Evolutionary conservation across 53 echinoderm and acorn worm species (phyloP).

Genomic region (Crossaster papposus): DNA sequence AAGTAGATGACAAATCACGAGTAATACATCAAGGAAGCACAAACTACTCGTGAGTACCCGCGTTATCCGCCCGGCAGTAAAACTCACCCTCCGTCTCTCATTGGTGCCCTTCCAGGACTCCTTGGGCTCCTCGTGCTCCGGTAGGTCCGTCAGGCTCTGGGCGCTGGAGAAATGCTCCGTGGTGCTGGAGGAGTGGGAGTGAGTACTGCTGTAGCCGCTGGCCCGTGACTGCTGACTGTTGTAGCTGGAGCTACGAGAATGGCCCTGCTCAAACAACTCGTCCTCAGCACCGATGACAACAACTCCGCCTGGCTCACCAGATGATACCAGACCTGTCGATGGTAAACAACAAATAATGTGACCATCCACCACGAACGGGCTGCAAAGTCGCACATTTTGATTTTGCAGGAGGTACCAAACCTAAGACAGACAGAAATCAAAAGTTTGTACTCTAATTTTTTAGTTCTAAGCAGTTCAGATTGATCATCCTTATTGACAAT

Average conservation of each 20-base stretch:
- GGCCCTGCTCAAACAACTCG: constrained; percentile 89
- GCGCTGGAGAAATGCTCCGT: constrained; percentile 98
- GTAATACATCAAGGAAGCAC: too few relatives aligned
- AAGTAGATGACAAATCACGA: too few relatives aligned
- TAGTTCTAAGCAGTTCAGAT: too few relatives aligned
- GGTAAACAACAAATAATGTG: too few relatives aligned
- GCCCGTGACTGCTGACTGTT: constrained; percentile 96
- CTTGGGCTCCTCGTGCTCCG: constrained; percentile 76
- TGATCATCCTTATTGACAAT: too few relatives aligned
- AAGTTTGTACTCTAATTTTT: too few relatives aligned
- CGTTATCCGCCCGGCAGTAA: too few relatives aligned
- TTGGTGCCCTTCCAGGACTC: constrained; percentile 90
- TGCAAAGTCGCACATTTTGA: too few relatives aligned
- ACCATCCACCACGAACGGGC: too few relatives aligned
- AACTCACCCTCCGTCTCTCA: constrained; percentile 87
- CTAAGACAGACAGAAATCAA: too few relatives aligned
- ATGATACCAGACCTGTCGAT: constrained; percentile 72
- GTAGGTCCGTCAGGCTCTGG: constrained; percentile 87
- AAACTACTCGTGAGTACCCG: too few relatives aligned
- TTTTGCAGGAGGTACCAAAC: too few relatives aligned
- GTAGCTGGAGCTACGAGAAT: constrained; percentile 97
- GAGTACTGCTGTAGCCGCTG: constrained; percentile 86
- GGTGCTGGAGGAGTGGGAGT: constrained; percentile 83
- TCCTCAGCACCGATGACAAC: constrained; percentile 57
- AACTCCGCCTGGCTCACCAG: constrained; percentile 60